Conservation (phyloP, 2,797 vertebrate species). For the Anisognathus igniventris region DNA sequence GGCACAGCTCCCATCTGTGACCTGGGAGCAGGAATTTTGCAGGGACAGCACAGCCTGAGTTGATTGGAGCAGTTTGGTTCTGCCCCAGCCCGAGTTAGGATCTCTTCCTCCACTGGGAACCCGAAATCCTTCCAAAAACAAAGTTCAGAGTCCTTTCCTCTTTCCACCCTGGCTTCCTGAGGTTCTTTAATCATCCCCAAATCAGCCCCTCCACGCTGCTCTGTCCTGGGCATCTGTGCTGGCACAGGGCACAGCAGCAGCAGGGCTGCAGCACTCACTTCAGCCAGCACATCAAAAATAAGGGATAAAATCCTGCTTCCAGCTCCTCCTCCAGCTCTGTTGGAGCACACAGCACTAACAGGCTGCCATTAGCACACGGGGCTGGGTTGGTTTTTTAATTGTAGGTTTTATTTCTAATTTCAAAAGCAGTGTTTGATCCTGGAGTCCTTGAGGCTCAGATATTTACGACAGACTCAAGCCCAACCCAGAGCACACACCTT, state of each 20-base stretch:
- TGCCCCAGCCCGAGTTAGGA: background rate
- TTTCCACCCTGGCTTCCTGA: background rate
- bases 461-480: background rate
- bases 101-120: background rate
- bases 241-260: background rate
- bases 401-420: constrained; percentile 26
- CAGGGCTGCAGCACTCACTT: background rate
- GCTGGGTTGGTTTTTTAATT: background rate
- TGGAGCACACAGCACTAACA: background rate
- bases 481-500: background rate
- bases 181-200: background rate
- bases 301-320: background rate
- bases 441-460: background rate
- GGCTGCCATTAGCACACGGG: background rate
- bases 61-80: background rate
- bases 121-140: background rate
- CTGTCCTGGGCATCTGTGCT: background rate
- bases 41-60: background rate
- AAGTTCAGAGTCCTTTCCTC: background rate
- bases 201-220: background rate
- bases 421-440: constrained; percentile 31
- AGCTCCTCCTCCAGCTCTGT: background rate
- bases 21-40: background rate
- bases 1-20: background rate
- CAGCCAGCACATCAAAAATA: background rate